These are phyloP conservation scores for Neoniphon sammara DNA, from an alignment of 2,797 vertebrate species.

Conservation along the genomic window DNA sequence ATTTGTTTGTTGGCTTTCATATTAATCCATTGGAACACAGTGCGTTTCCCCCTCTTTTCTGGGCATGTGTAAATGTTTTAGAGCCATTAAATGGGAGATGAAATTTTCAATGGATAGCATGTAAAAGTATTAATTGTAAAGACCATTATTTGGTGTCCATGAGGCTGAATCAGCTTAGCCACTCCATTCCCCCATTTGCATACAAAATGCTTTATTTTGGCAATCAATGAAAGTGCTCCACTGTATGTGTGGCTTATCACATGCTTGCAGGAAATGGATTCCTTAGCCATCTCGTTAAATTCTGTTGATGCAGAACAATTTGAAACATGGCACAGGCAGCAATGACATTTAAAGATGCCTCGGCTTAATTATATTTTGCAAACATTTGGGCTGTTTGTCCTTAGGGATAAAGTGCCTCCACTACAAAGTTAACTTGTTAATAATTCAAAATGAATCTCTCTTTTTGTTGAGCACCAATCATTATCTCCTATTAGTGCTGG, in stretches of 20 bases:
- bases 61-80: constrained; percentile 86
- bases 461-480: constrained; percentile 84
- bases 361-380: constrained; percentile 99
- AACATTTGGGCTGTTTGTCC: constrained; percentile 99
- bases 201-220: constrained; percentile 99
- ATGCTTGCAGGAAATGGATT: constrained; percentile 97
- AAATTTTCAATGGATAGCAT: constrained; percentile 88
- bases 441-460: constrained; percentile 87
- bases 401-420: constrained; percentile 98
- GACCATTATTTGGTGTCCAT: constrained; percentile 91
- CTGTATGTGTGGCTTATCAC: constrained; percentile 99
- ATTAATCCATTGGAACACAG: constrained; percentile 86
- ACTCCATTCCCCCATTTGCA: constrained; percentile 99
- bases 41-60: constrained; percentile 70
- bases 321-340: constrained; percentile 99
- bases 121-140: constrained; percentile 90
- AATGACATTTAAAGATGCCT: constrained; percentile 99
- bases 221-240: constrained; percentile 99
- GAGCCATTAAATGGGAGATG: constrained; percentile 87
- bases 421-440: constrained; percentile 99
- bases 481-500: constrained; percentile 86
- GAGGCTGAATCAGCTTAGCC: constrained; percentile 96
- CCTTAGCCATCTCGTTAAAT: constrained; percentile 99
- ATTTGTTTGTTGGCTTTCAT: constrained; percentile 88
- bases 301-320: constrained; percentile 99